Percentiles rank a stretch among this genome's conserved stretches.
phyloP scores from a whole-genome alignment of 2,888 invertebrate species.

The Lithosia quadra region DNA sequence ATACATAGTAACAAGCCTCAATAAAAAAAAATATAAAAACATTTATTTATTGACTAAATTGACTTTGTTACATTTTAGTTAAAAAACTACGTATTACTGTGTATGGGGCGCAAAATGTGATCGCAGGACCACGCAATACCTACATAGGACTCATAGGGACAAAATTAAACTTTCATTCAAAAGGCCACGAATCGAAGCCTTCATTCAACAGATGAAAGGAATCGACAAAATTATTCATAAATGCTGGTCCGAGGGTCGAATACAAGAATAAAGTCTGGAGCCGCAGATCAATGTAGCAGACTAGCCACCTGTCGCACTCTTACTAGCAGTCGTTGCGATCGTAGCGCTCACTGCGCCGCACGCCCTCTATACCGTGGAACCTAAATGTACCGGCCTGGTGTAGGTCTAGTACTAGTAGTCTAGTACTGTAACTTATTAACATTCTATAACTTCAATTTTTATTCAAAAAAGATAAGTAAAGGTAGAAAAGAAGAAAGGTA shows the following conservation, averaged over 20 bases:
- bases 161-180: not conserved
- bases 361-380: not conserved
- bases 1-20: constrained; percentile 11
- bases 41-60: not conserved
- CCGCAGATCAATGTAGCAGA: constrained; percentile 3
- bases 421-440: not conserved
- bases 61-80: constrained; percentile 1
- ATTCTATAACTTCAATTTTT: not conserved
- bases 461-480: not conserved
- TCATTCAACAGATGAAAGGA: not conserved
- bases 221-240: constrained; percentile 9
- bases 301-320: not conserved
- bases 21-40: not conserved
- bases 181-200: not conserved
- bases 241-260: constrained; percentile 9
- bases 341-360: not conserved
- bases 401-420: not conserved
- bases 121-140: not conserved
- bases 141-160: not conserved
- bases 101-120: constrained; percentile 8
- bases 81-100: not conserved
- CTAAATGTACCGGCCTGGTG: not conserved
- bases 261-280: constrained; percentile 8
- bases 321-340: not conserved
- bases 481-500: not conserved